Conservation (phyloP, 2,797 vertebrate species). For the Sebastes diaconus region DNA sequence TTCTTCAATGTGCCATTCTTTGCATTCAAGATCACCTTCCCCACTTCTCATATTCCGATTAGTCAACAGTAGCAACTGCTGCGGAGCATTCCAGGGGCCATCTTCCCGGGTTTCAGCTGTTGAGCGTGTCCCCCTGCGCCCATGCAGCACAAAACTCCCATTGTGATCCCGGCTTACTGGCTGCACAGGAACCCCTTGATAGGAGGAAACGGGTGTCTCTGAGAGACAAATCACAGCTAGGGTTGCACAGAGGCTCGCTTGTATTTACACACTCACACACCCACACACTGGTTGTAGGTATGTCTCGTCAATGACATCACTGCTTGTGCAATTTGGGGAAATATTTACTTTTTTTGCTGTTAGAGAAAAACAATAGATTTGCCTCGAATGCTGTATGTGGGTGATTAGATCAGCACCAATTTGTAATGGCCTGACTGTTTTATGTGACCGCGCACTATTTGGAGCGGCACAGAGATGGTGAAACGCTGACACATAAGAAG, state of each 20-base stretch:
- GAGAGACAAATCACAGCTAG: constrained; percentile 84
- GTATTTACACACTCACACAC: constrained; percentile 57
- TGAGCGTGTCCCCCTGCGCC: constrained; percentile 88
- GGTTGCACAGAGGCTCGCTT: constrained; percentile 78
- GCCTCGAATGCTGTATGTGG: background rate
- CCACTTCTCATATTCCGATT: constrained; percentile 98
- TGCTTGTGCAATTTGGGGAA: constrained; percentile 14
- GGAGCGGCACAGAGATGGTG: constrained; percentile 74
- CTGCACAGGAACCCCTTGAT: constrained; percentile 82
- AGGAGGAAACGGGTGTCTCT: constrained; percentile 85
- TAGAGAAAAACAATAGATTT: constrained; percentile 8
- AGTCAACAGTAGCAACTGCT: constrained; percentile 99
- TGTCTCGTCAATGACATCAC: constrained; percentile 44
- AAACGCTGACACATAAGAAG: constrained; percentile 88
- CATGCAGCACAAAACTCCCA: constrained; percentile 90
- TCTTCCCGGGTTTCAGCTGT: constrained; percentile 98
- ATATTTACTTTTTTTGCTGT: constrained; percentile 20
- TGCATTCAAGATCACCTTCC: constrained; percentile 97
- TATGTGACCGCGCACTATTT: constrained; percentile 82
- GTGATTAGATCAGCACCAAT: constrained; percentile 51
- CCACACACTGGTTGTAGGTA: constrained; percentile 42
- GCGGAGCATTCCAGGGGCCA: constrained; percentile 94
- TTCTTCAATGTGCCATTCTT: constrained; percentile 97
- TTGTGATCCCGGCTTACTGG: constrained; percentile 90
- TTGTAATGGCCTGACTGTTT: constrained; percentile 77